Conservation (phyloP, 2,113 vertebrate genomes). For the Oreochromis niloticus region DNA sequence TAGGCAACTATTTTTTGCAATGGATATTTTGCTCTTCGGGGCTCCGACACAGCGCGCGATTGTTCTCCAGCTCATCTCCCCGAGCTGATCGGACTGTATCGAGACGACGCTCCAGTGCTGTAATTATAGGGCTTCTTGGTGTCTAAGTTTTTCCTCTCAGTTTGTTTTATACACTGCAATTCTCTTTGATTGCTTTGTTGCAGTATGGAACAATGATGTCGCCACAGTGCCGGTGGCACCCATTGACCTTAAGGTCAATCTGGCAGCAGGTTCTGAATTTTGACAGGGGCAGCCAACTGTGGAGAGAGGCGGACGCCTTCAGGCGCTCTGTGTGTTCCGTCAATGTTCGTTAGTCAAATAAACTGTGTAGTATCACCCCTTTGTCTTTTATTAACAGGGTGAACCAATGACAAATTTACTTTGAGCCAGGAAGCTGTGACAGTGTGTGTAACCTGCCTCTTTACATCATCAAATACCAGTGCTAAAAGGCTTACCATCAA, state of each 20-base stretch:
- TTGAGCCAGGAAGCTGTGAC: slow-evolving; percentile 42
- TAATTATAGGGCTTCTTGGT: slow-evolving; percentile 5
- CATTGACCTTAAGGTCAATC: slow-evolving; percentile 67
- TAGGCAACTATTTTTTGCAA: not conserved
- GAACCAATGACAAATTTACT: slow-evolving; percentile 52
- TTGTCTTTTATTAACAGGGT: slow-evolving; percentile 62
- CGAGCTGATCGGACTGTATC: not conserved
- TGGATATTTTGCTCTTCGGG: slow-evolving; percentile 13
- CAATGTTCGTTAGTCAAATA: slow-evolving; percentile 66
- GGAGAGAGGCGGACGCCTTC: slow-evolving; percentile 43
- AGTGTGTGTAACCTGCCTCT: slow-evolving; percentile 47
- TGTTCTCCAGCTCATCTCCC: not conserved
- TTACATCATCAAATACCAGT: slow-evolving; percentile 37
- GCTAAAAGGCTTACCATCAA: slow-evolving; percentile 58
- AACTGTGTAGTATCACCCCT: slow-evolving; percentile 39
- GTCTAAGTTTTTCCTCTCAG: not conserved
- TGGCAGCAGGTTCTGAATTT: slow-evolving; percentile 70
- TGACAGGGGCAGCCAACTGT: slow-evolving; percentile 69
- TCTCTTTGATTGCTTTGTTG: slow-evolving; percentile 33
- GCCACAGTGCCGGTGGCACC: slow-evolving; percentile 38
- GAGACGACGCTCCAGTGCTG: not conserved
- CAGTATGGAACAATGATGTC: slow-evolving; percentile 30
- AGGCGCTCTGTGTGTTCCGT: slow-evolving; percentile 49
- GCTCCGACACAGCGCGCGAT: not conserved
- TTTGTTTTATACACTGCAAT: slow-evolving; percentile 9